Conservation (phyloP, 2,797 vertebrate species). For the Chelidonichthys spinosus region DNA sequence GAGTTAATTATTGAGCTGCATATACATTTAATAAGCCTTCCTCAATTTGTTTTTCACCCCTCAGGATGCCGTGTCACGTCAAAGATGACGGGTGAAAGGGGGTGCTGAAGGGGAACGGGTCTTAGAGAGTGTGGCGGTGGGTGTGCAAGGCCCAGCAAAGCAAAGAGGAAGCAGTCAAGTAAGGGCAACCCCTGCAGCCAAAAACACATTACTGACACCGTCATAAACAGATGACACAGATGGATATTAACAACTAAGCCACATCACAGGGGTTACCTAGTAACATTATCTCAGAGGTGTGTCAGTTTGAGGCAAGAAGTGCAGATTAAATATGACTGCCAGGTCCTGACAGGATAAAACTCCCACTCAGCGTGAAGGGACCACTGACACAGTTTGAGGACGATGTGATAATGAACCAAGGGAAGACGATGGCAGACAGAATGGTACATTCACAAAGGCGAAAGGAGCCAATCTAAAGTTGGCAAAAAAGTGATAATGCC, state of each 20-base stretch:
- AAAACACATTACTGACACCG: constrained; percentile 34
- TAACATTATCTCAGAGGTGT: constrained; percentile 34
- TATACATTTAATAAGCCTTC: constrained; percentile 84
- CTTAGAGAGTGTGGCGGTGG: constrained; percentile 28
- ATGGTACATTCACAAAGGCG: background rate
- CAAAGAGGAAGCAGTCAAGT: constrained; percentile 1
- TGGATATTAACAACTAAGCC: constrained; percentile 20
- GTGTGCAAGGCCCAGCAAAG: constrained; percentile 18
- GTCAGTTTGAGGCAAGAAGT: constrained; percentile 18
- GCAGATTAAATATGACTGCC: constrained; percentile 36
- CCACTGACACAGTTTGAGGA: constrained; percentile 22
- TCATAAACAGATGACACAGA: constrained; percentile 41
- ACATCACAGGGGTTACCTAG: constrained; percentile 24
- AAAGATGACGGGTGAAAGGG: constrained; percentile 55
- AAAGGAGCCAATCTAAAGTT: constrained; percentile 4
- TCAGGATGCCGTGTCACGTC: constrained; percentile 70
- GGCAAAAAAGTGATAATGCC: background rate
- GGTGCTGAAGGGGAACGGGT: constrained; percentile 20
- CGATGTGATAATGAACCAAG: constrained; percentile 22
- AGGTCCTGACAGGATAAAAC: constrained; percentile 20
- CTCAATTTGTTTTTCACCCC: constrained; percentile 80
- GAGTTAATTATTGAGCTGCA: constrained; percentile 85
- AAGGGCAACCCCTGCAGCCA: constrained; percentile 46
- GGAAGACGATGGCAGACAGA: background rate
- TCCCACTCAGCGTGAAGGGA: constrained; percentile 20